These are phyloP conservation scores for Aurelia aurita complex sp. Pacific DNA, from an alignment of 30 jellyfish, hydroid and myxozoan species.

Conservation along the genomic window DNA sequence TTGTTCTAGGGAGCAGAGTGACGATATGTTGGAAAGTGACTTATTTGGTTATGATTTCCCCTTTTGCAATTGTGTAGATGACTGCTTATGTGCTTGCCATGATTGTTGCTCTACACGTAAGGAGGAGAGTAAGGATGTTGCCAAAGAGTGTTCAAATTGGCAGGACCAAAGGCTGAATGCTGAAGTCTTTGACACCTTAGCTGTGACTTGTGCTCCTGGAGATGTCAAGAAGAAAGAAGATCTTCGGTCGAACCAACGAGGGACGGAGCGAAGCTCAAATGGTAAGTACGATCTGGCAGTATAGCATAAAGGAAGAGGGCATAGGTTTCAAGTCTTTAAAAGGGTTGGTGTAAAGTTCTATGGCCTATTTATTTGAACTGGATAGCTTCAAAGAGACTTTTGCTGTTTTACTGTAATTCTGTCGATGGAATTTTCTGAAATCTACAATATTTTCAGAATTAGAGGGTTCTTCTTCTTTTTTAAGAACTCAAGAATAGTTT, in stretches of 20 bases:
- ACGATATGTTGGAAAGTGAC: neutral
- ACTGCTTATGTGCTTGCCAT: conserved; percentile 12
- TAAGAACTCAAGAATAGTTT: no score
- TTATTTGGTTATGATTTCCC: neutral
- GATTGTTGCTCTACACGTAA: neutral
- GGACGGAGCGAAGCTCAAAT: neutral
- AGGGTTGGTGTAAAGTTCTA: no score
- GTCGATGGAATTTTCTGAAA: no score
- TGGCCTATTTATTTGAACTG: no score
- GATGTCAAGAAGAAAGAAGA: neutral
- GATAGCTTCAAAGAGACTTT: no score
- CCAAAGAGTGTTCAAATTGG: neutral
- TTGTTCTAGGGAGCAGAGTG: no score
- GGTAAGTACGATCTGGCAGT: neutral
- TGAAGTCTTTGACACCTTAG: neutral
- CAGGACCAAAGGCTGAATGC: neutral
- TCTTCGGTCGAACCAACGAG: neutral
- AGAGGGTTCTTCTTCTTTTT: no score
- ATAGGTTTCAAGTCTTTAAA: no score
- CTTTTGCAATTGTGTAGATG: conserved; percentile 6
- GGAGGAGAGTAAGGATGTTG: neutral
- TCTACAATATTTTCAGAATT: no score
- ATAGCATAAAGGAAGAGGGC: no score
- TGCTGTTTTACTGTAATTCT: no score
- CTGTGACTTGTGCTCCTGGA: neutral